Base-by-base conservation (phyloP, 2,797 vertebrate species). In the Poecilia wingei region DNA sequence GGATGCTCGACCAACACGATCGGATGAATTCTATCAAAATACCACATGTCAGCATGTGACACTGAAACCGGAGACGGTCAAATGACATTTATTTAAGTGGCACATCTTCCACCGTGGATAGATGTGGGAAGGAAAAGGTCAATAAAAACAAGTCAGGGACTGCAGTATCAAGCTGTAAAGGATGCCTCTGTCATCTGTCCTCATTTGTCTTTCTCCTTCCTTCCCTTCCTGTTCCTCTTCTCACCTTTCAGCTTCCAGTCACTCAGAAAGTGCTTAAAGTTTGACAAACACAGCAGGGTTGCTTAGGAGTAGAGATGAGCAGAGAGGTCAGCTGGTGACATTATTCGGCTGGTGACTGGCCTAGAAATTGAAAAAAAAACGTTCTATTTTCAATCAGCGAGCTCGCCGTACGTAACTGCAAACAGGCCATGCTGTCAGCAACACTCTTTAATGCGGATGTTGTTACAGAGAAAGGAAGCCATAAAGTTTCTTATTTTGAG, bases 71-170 rank as follows among this genome's bases (percentile, higher is more conserved):
- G 74, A 87, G 84, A 89, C 83, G 84, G 83, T 88, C 82, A 86
- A 91, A 86, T 94, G 79, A 84, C 89, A 91, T 92, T 90, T 89
- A 88, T 90, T 86, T 91, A 91, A 88, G 85, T 87, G 87, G 79
- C 79, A 83, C 76, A 82, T 89, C 81, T 84, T 84, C 80, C 33
- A 70, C 80, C 39, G 46, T 81, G 59, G 84, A 86, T 74, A 86
- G 51, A 86, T 80, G 84, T 75, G 57, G 41, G 71, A 64, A 82
- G 86, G 74, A 88, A 91, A 93, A 93, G 88, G 88, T 88, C 88
- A 92, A 87, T 87, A 88, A 91, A 92, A 92, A 91, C 84, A 89
- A 86, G 82, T 74, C 57, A 74, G 43, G 16, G 72, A 81, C 59
- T 69, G 75, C 70, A 59, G 75, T 83, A 84, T 88, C 76, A 84